A percentile compares a stretch with the other conserved stretches of the same genome.
Conservation (phyloP, 2,888 invertebrate species). For the Cephalotes varians region DNA sequence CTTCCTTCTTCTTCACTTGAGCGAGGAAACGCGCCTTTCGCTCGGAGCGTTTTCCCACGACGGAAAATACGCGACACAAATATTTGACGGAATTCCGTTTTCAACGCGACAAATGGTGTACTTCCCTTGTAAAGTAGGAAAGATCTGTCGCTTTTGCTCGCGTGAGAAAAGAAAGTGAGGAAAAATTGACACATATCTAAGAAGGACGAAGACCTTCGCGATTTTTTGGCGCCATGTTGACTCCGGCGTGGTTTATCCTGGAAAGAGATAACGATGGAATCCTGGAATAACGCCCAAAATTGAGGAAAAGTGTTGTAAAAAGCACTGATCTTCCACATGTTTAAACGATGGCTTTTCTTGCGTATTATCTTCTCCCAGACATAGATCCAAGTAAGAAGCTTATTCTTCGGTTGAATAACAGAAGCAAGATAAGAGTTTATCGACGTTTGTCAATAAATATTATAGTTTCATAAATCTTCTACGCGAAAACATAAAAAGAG, state of each 20-base stretch:
- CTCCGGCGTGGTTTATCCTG: background rate
- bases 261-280: background rate
- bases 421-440: slow-evolving; percentile 1
- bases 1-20: background rate
- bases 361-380: background rate
- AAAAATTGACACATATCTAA: slow-evolving; percentile 47
- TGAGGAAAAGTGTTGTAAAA: background rate
- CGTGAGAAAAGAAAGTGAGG: background rate
- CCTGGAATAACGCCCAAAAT: background rate
- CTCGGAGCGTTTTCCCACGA: background rate
- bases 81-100: slow-evolving; percentile 20
- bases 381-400: background rate
- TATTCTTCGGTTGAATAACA: slow-evolving; percentile 13
- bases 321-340: background rate
- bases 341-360: background rate
- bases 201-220: background rate
- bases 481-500: background rate
- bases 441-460: slow-evolving; percentile 3
- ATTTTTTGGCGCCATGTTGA: slow-evolving; percentile 10
- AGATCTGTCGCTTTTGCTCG: slow-evolving; percentile 8
- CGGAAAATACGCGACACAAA: background rate
- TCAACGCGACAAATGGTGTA: slow-evolving; percentile 41
- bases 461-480: slow-evolving; percentile 5
- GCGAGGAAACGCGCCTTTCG: background rate
- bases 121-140: slow-evolving; percentile 33